Percentiles rank a stretch among this genome's conserved stretches.
These are phyloP conservation scores for Cavia aperea DNA, from an alignment of 2,113 vertebrate species.

Conservation along the genomic window DNA sequence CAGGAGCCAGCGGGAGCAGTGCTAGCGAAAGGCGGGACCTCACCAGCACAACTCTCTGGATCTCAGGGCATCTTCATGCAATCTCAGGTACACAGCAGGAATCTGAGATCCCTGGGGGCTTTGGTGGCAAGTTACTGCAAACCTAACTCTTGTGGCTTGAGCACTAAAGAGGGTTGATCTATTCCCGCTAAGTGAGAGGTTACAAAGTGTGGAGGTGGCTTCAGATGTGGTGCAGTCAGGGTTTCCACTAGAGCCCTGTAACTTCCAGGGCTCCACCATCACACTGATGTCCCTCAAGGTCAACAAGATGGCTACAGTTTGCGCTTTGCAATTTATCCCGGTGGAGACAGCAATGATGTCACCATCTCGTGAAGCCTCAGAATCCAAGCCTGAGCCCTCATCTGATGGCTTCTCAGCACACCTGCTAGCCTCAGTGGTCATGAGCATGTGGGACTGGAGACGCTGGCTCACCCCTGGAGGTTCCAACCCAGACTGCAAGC, in stretches of 20 bases:
- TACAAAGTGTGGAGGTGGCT: constrained; percentile 13
- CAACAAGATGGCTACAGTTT: background rate
- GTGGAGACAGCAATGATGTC: background rate
- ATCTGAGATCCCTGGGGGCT: constrained; percentile 37
- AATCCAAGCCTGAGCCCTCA: background rate
- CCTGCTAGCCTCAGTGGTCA: background rate
- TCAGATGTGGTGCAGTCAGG: background rate
- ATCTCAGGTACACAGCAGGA: constrained; percentile 17
- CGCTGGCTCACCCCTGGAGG: background rate
- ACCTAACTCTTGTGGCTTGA: background rate
- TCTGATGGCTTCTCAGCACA: no score
- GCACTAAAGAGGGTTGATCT: constrained; percentile 45
- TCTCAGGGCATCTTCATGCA: constrained; percentile 15
- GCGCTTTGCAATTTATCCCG: background rate
- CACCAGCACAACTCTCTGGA: background rate
- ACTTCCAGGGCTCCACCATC: background rate
- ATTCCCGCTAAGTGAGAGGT: background rate
- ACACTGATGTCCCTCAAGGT: background rate
- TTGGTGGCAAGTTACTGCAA: constrained; percentile 31
- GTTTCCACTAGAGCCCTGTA: background rate
- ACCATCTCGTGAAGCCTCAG: background rate
- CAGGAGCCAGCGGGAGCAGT: background rate
- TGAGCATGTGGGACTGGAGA: background rate
- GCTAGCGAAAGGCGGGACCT: constrained; percentile 1
- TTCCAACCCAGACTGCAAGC: background rate